Base-by-base conservation (phyloP, 2,797 vertebrate genomes). In the Acrocephalus scirpaceus region DNA sequence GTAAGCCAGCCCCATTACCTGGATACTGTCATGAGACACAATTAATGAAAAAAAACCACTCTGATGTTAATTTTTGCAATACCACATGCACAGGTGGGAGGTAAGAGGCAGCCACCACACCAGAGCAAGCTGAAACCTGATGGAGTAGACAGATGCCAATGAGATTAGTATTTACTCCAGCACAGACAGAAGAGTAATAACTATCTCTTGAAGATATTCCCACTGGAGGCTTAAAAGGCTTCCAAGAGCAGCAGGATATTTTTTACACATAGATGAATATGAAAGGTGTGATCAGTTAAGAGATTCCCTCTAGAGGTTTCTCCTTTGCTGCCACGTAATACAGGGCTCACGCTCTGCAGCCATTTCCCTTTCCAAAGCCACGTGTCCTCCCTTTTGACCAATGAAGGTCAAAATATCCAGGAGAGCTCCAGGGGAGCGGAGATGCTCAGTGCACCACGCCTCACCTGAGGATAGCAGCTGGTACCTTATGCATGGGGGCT, bases 181-280 rank as follows among this genome's bases (percentile, higher is more conserved):
- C 53, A 58, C 27, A 83, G 91, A 80, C 47, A 45, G 65, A 86
- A 45, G 2, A 78, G 20, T 45, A 90, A 57, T 86, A 93, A 91
- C 80, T 81, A 22, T 19, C 70, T 84, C 51, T 81, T 44, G 77
- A 86, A 92, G 66, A 42, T 72, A 81, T 74, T 93, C 87, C 89
- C 91, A 85, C 45, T 54, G 91, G 92, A 88, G 53, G 64, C 56
- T 96, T 95, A 95, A 93, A 96, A 93, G 54, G 64, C 72, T 90
- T 88, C 80, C 74, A 84, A 85, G 86, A 94, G 71, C 70, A 87
- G 83, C 40, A 78, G 74, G 29, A 84, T 92, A 71, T 40, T 95
- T 95, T 91, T 95, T 73, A 93, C 83, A 91, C 77, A 23, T 40
- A 94, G 88, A 70, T 79, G 90, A 90, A 58, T 88, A 73, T 27